A percentile compares a stretch with the other conserved stretches of the same genome.
These are phyloP conservation scores for Myiopsitta monachus DNA, from an alignment of 2,113 vertebrate species.

Conservation along the genomic window DNA sequence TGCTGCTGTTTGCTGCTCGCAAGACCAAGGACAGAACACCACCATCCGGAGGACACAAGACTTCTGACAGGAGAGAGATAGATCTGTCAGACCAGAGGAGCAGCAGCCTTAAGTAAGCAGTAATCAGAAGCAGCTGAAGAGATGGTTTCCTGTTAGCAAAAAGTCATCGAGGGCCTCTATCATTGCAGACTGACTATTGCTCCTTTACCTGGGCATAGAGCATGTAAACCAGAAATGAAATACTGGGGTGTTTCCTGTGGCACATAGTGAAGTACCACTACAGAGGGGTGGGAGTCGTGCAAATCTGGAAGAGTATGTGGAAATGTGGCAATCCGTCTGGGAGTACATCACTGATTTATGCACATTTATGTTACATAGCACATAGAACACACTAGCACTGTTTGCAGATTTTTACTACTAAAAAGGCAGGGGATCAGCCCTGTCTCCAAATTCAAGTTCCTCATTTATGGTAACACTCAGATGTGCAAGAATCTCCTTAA, in stretches of 20 bases:
- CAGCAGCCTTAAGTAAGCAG: background rate
- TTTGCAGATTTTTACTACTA: background rate
- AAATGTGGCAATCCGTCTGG: background rate
- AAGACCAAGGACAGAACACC: background rate
- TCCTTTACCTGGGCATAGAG: background rate
- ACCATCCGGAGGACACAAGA: background rate
- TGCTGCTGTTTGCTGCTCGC: background rate
- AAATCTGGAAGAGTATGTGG: background rate
- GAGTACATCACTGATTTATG: background rate
- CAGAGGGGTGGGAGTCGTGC: background rate
- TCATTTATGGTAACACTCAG: background rate
- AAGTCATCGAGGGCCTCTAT: rapidly evolving
- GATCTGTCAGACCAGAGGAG: background rate
- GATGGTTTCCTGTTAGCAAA: background rate
- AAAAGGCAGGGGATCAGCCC: background rate
- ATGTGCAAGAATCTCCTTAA: background rate
- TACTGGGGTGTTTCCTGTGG: background rate
- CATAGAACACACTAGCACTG: background rate
- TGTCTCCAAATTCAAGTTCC: background rate
- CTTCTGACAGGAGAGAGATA: background rate
- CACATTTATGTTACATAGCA: background rate
- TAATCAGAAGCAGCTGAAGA: background rate
- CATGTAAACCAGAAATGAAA: background rate
- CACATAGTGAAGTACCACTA: background rate
- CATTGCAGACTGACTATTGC: background rate